phyloP scores from a whole-genome alignment of 2,888 invertebrate genomes.

The Trissolcus japonicus region DNA sequence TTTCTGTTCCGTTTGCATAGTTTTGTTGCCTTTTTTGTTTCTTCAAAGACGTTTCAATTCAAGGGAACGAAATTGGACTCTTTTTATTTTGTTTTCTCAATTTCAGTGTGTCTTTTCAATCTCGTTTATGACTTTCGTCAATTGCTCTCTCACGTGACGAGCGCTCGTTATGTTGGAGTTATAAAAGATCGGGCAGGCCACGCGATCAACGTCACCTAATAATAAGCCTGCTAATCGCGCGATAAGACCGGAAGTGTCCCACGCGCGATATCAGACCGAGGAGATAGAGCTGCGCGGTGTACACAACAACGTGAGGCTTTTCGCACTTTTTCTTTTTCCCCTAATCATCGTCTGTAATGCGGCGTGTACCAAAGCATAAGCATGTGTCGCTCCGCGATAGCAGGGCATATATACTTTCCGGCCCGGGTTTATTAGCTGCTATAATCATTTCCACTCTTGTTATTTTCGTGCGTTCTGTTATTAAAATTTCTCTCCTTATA shows the following conservation, averaged over 20 bases:
- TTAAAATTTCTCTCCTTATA: too few relatives aligned
- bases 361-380: conserved; percentile 4
- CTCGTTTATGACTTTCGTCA: conserved; percentile 30
- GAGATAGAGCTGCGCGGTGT: conserved; percentile 60
- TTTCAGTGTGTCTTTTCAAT: conserved; percentile 32
- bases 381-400: conserved; percentile 7
- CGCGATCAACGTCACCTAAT: conserved; percentile 74
- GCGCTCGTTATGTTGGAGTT: conserved; percentile 65
- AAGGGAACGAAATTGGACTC: neutral
- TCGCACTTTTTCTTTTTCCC: conserved; percentile 24
- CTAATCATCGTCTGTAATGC: conserved; percentile 14
- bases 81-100: neutral
- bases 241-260: conserved; percentile 71
- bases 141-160: conserved; percentile 67
- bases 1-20: too few relatives aligned
- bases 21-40: too few relatives aligned
- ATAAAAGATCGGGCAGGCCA: conserved; percentile 63
- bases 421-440: neutral
- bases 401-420: neutral
- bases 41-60: too few relatives aligned
- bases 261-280: conserved; percentile 57
- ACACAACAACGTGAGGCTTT: conserved; percentile 34
- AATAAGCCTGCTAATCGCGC: conserved; percentile 70
- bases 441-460: too few relatives aligned
- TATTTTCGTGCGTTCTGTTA: too few relatives aligned